These are phyloP conservation scores for Sphecodes monilicornis DNA, from an alignment of 2,888 invertebrate genomes.

Conservation along the genomic window DNA sequence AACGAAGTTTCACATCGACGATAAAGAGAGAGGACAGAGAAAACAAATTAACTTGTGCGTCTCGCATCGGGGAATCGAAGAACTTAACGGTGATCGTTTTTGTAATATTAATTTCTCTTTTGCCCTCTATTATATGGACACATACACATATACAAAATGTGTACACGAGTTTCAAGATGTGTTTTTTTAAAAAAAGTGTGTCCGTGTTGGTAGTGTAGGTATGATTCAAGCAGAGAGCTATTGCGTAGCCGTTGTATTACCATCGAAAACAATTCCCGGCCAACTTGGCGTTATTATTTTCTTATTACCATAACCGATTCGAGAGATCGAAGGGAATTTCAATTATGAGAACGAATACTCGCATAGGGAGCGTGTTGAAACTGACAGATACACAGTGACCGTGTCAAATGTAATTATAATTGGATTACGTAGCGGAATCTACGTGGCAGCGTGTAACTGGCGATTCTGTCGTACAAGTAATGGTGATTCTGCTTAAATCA, in stretches of 20 bases:
- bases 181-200: background rate
- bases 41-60: background rate
- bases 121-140: background rate
- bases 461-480: background rate
- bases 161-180: background rate
- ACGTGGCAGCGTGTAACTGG: background rate
- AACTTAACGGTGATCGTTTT: background rate
- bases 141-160: background rate
- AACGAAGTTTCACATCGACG: background rate
- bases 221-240: background rate
- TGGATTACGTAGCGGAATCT: slow-evolving; percentile 14
- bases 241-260: background rate
- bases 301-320: slow-evolving; percentile 19
- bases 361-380: background rate
- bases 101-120: background rate
- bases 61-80: background rate
- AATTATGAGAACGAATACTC: background rate
- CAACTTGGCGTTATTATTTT: slow-evolving; percentile 18
- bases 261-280: slow-evolving; percentile 31
- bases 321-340: slow-evolving; percentile 18
- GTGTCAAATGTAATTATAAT: slow-evolving; percentile 20
- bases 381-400: slow-evolving; percentile 20
- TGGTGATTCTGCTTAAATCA: background rate
- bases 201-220: background rate
- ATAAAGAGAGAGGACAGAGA: background rate